These are phyloP conservation scores for Strix aluco DNA, from an alignment of 2,113 vertebrate species.

Conservation along the genomic window DNA sequence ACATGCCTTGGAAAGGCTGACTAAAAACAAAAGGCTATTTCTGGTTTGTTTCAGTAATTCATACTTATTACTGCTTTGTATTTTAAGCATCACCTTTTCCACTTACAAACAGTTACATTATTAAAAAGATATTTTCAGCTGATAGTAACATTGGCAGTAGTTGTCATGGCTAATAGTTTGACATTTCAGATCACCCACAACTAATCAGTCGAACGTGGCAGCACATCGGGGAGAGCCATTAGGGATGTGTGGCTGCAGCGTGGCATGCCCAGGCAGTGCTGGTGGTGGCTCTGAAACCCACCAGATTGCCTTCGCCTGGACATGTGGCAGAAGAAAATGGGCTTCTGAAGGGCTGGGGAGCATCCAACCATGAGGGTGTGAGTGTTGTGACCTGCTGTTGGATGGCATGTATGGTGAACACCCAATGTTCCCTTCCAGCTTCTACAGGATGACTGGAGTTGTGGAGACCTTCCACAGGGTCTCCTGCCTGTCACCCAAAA, in stretches of 20 bases:
- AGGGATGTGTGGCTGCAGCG: conserved; percentile 45
- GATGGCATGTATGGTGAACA: neutral
- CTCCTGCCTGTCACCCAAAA: neutral
- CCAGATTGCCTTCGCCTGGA: neutral
- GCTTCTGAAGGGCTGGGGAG: conserved; percentile 11
- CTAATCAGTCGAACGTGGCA: conserved; percentile 72
- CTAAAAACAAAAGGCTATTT: conserved; percentile 19
- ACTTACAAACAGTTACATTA: conserved; percentile 66
- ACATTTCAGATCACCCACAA: conserved; percentile 76
- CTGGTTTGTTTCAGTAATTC: conserved; percentile 42
- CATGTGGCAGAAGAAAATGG: neutral
- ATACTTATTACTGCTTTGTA: conserved; percentile 64
- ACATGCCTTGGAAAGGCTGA: neutral
- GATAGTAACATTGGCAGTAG: conserved; percentile 62
- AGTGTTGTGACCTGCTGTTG: neutral
- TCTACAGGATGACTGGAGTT: neutral
- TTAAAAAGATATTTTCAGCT: conserved; percentile 62
- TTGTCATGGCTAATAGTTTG: conserved; percentile 74
- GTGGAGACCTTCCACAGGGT: neutral
- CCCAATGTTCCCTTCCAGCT: neutral
- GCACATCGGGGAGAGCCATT: conserved; percentile 72
- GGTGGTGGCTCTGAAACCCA: conserved; percentile 49
- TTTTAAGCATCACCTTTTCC: conserved; percentile 69
- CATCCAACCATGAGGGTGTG: neutral
- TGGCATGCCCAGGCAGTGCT: conserved; percentile 21